Conservation (phyloP, 2,113 vertebrate species). For the Podilymbus podiceps region DNA sequence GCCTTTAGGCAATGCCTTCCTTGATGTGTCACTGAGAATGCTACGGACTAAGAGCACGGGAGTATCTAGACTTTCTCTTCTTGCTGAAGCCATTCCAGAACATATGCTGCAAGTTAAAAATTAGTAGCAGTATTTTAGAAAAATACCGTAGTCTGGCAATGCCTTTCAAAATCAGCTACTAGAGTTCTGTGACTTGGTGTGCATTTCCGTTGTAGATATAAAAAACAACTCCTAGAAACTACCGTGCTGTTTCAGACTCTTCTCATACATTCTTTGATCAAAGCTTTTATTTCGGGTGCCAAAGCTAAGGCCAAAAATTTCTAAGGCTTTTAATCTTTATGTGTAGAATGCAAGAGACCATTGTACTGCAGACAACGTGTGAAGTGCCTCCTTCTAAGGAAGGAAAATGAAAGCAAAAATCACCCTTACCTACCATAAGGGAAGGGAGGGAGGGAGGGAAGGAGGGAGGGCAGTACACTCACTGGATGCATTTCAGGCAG, state of each 20-base stretch:
- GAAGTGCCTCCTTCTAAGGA: not conserved
- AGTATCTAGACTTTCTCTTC: not conserved
- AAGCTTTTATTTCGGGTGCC: not conserved
- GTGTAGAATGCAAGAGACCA: not conserved
- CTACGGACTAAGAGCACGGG: not conserved
- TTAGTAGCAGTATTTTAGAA: not conserved
- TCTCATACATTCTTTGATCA: not conserved
- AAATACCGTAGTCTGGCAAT: not conserved
- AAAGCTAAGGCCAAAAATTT: not conserved
- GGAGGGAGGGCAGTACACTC: not conserved
- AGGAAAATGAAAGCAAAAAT: not conserved
- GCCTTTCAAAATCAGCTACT: not conserved
- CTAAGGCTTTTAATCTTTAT: not conserved
- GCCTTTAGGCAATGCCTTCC: conserved; percentile 17
- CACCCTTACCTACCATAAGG: not conserved
- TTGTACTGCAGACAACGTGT: not conserved
- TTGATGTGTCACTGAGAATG: not conserved
- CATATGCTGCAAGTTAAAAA: not conserved
- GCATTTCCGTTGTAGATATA: not conserved
- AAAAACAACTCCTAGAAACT: not conserved
- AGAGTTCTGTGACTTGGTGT: not conserved
- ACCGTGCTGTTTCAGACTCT: not conserved
- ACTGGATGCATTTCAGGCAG: not conserved
- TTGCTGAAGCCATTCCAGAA: not conserved
- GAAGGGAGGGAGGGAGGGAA: not conserved